phyloP scores from a whole-genome alignment of 1,140 invertebrate genomes.

The Drosophila nasuta region DNA sequence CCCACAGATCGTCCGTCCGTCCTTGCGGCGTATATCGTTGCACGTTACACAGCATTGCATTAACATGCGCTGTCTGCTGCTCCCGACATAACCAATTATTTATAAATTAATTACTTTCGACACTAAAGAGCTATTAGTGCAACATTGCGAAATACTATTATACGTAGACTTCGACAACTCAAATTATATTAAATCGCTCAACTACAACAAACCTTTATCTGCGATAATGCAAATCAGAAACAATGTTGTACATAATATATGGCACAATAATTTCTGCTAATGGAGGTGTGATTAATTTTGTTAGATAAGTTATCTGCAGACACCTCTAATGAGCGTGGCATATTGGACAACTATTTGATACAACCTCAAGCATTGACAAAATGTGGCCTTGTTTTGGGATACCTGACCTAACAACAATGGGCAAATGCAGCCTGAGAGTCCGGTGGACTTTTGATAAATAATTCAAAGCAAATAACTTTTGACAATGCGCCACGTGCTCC shows the following conservation, averaged over 20 bases:
- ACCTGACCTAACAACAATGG: constrained; percentile 7
- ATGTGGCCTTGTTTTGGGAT: neutral
- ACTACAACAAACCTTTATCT: neutral
- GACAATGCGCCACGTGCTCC: constrained; percentile 3
- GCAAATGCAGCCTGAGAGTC: constrained; percentile 1
- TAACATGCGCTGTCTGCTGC: no score
- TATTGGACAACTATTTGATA: neutral
- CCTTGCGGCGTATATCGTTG: no score
- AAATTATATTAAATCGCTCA: no score
- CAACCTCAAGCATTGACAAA: neutral
- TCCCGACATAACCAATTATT: no score
- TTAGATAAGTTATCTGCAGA: neutral
- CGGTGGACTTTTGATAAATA: constrained; percentile 7
- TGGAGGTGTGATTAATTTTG: neutral
- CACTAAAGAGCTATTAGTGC: no score
- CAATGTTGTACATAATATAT: neutral
- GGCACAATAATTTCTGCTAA: neutral
- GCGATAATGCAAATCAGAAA: neutral
- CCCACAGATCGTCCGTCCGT: no score
- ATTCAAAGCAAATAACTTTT: constrained; percentile 19
- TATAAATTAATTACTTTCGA: no score
- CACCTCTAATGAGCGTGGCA: neutral
- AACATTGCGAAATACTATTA: no score
- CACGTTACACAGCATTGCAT: no score
- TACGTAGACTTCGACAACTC: no score